Conservation (phyloP, 2,797 vertebrate species). For the Myotis pilosus region DNA sequence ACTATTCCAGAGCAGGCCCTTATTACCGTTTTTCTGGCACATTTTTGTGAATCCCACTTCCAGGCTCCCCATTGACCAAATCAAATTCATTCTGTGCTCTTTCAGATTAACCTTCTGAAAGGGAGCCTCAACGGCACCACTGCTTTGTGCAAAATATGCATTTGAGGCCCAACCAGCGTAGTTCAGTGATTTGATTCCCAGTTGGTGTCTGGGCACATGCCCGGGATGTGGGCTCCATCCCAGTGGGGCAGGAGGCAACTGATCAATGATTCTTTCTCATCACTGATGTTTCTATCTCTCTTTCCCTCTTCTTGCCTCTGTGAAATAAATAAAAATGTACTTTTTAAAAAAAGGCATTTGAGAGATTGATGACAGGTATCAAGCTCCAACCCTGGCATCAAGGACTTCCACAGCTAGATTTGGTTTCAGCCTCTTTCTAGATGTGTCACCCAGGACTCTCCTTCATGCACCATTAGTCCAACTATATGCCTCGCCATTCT, state of each 20-base stretch:
- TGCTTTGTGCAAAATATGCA: neutral
- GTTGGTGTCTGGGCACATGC: no score
- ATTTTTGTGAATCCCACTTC: neutral
- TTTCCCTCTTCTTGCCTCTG: no score
- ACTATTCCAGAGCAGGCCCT: rapidly evolving
- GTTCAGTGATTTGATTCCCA: no score
- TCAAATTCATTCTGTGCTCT: neutral
- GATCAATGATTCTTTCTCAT: no score
- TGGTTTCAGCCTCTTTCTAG: neutral
- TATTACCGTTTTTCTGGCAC: neutral
- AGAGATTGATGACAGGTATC: neutral
- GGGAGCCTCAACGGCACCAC: neutral
- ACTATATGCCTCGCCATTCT: neutral
- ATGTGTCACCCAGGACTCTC: neutral
- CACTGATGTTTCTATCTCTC: no score
- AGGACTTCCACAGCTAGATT: neutral
- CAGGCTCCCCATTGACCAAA: neutral
- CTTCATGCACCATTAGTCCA: neutral
- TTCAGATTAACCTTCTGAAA: neutral
- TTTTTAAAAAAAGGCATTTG: neutral
- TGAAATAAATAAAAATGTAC: no score
- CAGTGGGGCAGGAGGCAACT: no score
- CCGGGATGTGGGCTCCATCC: no score
- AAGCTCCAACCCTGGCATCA: neutral
- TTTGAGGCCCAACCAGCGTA: no score